Percentiles rank a stretch among this genome's conserved stretches.
Evolutionary conservation across 2,888 invertebrate genomes (phyloP).

Genomic region (Trisateles emortualis): DNA sequence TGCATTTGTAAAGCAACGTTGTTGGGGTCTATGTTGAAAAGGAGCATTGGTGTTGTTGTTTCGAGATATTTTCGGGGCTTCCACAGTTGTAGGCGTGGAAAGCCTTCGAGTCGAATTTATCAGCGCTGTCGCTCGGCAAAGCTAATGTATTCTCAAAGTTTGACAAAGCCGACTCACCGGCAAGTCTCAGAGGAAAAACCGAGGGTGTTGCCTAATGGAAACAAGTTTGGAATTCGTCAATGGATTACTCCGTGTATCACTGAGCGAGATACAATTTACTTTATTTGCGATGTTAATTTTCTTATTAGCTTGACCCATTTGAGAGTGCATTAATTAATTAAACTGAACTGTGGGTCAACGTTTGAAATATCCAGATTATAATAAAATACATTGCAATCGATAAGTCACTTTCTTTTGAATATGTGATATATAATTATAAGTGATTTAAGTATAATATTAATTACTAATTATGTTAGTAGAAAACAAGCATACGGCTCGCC

Average conservation of each 20-base stretch:
- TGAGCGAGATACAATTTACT: slow-evolving; percentile 34
- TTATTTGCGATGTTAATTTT: slow-evolving; percentile 35
- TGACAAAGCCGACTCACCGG: slow-evolving; percentile 72
- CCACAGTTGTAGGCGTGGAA: slow-evolving; percentile 11
- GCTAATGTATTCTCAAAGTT: slow-evolving; percentile 83
- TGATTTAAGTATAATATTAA: too few species aligned
- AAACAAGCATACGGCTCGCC: too few species aligned
- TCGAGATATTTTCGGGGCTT: slow-evolving; percentile 17
- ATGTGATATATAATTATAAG: too few species aligned
- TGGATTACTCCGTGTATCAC: slow-evolving; percentile 57
- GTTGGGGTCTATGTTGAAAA: slow-evolving; percentile 7
- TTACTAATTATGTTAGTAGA: too few species aligned
- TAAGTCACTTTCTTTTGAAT: too few species aligned
- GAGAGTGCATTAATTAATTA: neutral
- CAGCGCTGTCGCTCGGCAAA: slow-evolving; percentile 71
- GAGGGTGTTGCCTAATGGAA: slow-evolving; percentile 68
- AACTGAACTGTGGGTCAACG: neutral
- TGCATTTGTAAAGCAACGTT: slow-evolving; percentile 20
- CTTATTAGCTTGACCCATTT: slow-evolving; percentile 24
- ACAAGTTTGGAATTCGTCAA: slow-evolving; percentile 74
- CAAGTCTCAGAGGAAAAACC: slow-evolving; percentile 69
- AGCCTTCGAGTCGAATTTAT: slow-evolving; percentile 73
- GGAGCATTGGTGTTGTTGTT: slow-evolving; percentile 40
- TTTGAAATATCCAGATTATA: neutral
- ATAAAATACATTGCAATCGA: too few species aligned